These are phyloP conservation scores for Hylomyscus alleni DNA, from an alignment of 2,797 vertebrate species.

Conservation along the genomic window DNA sequence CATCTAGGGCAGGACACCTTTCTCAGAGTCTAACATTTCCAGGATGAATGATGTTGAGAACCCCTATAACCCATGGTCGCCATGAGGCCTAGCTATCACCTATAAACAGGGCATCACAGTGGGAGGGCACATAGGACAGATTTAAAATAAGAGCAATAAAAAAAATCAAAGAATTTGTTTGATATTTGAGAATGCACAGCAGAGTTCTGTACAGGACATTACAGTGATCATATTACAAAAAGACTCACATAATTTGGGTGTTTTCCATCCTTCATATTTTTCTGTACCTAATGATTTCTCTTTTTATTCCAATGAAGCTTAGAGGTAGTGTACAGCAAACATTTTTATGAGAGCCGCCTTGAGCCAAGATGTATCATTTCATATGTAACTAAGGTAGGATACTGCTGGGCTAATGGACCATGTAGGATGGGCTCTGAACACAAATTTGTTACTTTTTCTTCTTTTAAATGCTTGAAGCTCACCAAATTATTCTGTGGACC, in stretches of 20 bases:
- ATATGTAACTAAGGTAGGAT: constrained; percentile 36
- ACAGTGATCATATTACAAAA: neutral
- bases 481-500: constrained; percentile 29
- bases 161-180: neutral
- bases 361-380: neutral
- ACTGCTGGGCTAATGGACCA: neutral
- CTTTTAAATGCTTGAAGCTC: constrained; percentile 18
- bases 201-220: neutral
- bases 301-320: neutral
- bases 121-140: neutral
- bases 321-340: neutral
- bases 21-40: neutral
- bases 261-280: neutral
- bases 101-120: neutral
- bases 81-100: neutral
- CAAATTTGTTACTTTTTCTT: neutral
- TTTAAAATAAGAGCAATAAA: neutral
- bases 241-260: neutral
- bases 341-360: neutral
- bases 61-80: neutral
- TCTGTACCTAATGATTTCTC: neutral
- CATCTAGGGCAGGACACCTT: neutral
- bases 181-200: constrained; percentile 4
- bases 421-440: neutral
- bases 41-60: neutral